phyloP scores from a whole-genome alignment of 2,797 vertebrate genomes.

The Numenius phaeopus region DNA sequence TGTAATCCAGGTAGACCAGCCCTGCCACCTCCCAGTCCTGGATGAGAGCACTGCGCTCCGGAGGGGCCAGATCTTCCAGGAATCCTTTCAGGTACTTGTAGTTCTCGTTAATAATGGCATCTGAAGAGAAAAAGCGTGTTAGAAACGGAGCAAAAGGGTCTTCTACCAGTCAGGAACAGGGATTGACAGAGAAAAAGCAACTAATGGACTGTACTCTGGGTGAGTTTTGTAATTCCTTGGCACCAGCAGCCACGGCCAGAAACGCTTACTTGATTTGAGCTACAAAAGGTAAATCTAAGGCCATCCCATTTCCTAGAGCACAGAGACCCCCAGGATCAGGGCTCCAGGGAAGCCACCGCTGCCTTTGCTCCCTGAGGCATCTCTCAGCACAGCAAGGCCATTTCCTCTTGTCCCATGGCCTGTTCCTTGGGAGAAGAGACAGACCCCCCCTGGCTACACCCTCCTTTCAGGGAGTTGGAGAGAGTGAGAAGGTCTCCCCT shows the following conservation, averaged over 20 bases:
- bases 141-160: not conserved
- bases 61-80: conserved; percentile 88
- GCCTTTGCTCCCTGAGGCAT: too few relatives aligned
- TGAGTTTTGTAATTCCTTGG: too few relatives aligned
- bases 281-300: not conserved
- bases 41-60: conserved; percentile 87
- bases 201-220: rapidly evolving
- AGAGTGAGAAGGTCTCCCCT: too few relatives aligned
- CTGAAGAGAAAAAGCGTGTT: conserved; percentile 56
- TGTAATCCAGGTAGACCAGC: conserved; percentile 93
- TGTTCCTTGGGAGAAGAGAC: too few relatives aligned
- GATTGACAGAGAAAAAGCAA: too few relatives aligned
- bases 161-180: too few relatives aligned
- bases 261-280: not conserved
- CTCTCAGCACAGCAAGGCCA: not conserved
- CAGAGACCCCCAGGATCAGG: rapidly evolving
- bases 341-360: not conserved
- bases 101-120: conserved; percentile 95
- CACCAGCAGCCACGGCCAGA: not conserved
- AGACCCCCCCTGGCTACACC: too few relatives aligned
- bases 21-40: conserved; percentile 95
- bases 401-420: too few relatives aligned
- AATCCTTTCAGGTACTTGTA: conserved; percentile 92
- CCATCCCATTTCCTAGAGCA: rapidly evolving
- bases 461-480: too few relatives aligned